Conservation (phyloP, 2,888 invertebrate species). For the Nymphalis c-album region DNA sequence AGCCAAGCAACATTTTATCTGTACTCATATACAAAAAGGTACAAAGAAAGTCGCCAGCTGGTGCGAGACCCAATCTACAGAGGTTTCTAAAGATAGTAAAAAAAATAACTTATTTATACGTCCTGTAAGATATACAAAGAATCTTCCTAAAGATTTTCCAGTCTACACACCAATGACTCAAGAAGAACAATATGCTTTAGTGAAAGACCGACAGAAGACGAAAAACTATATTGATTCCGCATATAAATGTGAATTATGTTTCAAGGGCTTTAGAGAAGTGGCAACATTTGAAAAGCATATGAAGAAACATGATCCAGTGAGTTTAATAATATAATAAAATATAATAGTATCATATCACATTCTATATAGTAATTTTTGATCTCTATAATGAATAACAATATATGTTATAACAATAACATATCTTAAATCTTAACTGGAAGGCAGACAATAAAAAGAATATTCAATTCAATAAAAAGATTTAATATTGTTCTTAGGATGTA, state of each 20-base stretch:
- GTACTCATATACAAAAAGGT: conserved; percentile 58
- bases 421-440: too few relatives aligned
- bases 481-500: too few relatives aligned
- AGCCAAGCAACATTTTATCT: conserved; percentile 69
- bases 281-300: conserved; percentile 66
- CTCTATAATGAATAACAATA: too few relatives aligned
- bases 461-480: too few relatives aligned
- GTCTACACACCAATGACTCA: conserved; percentile 59
- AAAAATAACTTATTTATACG: conserved; percentile 17
- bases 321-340: too few relatives aligned
- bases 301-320: conserved; percentile 73
- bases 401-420: too few relatives aligned
- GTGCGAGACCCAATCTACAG: conserved; percentile 51
- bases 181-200: conserved; percentile 63
- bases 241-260: conserved; percentile 66
- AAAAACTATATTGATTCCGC: conserved; percentile 65
- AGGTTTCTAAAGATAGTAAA: conserved; percentile 33
- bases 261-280: conserved; percentile 60
- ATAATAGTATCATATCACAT: too few relatives aligned
- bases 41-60: conserved; percentile 51
- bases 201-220: conserved; percentile 54
- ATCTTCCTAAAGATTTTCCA: conserved; percentile 58
- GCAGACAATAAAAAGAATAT: too few relatives aligned
- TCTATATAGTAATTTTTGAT: too few relatives aligned
- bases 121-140: conserved; percentile 23